phyloP scores from a whole-genome alignment of 2,113 vertebrate species.

The Lycaon pictus region DNA sequence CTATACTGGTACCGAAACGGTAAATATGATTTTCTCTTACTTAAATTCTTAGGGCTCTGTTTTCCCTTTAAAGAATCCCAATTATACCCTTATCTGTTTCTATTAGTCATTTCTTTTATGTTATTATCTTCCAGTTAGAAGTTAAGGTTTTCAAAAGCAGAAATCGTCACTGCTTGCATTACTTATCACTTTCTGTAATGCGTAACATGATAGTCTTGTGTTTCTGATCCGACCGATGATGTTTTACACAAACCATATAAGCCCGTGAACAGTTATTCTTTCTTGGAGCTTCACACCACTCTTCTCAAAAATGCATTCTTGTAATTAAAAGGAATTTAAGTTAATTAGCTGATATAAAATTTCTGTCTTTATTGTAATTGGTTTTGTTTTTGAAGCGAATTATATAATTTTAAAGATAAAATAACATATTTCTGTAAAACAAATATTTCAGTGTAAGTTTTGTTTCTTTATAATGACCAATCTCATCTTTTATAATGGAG shows the following conservation, averaged over 20 bases:
- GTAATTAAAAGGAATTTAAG: conserved; percentile 29
- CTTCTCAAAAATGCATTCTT: not conserved
- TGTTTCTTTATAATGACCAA: not conserved
- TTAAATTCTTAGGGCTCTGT: not conserved
- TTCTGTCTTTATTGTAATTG: not conserved
- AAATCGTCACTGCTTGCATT: not conserved
- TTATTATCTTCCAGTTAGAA: not conserved
- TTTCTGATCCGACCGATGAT: not conserved
- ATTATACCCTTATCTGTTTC: not conserved
- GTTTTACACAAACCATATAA: not conserved
- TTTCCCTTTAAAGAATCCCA: not conserved
- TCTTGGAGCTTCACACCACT: not conserved
- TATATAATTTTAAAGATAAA: conserved; percentile 14
- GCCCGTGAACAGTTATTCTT: not conserved
- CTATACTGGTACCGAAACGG: not conserved
- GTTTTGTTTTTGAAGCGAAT: conserved; percentile 14
- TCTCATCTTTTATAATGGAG: not conserved
- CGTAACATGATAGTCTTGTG: not conserved
- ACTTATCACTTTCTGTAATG: conserved; percentile 5
- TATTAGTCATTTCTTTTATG: not conserved
- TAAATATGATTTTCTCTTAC: not conserved
- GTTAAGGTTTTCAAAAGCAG: conserved; percentile 2
- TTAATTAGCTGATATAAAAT: not conserved
- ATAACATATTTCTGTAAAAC: not conserved
- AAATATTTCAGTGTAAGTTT: not conserved